phyloP scores from a whole-genome alignment of 2,888 invertebrate genomes.

The Synergus japonicus region DNA sequence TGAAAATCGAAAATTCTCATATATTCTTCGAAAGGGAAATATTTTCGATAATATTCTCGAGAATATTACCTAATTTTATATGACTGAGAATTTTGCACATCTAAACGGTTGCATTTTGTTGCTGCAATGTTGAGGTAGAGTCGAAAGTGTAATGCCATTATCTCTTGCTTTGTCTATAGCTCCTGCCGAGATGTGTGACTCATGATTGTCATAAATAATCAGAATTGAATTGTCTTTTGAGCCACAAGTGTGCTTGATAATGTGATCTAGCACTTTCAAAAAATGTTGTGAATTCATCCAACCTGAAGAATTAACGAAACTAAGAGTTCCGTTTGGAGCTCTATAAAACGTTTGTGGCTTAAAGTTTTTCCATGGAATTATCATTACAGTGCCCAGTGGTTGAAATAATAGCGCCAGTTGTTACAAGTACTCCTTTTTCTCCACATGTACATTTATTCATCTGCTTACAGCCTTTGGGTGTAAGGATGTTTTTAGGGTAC shows the following conservation, averaged over 20 bases:
- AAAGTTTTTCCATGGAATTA: slow-evolving; percentile 53
- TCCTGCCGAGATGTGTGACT: slow-evolving; percentile 54
- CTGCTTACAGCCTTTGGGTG: slow-evolving; percentile 72
- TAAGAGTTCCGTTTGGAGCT: slow-evolving; percentile 49
- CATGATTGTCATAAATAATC: slow-evolving; percentile 64
- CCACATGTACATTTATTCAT: slow-evolving; percentile 72
- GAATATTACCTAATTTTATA: too few relatives aligned
- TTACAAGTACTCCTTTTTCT: slow-evolving; percentile 71
- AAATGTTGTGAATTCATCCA: slow-evolving; percentile 55
- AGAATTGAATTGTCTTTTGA: slow-evolving; percentile 61
- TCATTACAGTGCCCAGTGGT: slow-evolving; percentile 69
- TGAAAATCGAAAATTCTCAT: too few relatives aligned
- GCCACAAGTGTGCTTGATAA: slow-evolving; percentile 63
- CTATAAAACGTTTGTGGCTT: slow-evolving; percentile 48
- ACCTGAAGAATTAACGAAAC: slow-evolving; percentile 50
- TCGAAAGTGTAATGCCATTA: slow-evolving; percentile 65
- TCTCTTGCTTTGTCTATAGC: slow-evolving; percentile 62
- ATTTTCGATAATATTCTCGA: too few relatives aligned
- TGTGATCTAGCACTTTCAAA: slow-evolving; percentile 58
- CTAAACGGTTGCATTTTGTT: slow-evolving; percentile 63
- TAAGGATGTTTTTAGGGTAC: slow-evolving; percentile 65
- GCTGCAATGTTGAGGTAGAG: slow-evolving; percentile 68
- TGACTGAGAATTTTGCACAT: too few relatives aligned
- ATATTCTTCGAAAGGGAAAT: too few relatives aligned
- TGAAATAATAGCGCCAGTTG: slow-evolving; percentile 66